Base-by-base conservation (phyloP, 2,113 vertebrate species). In the Prunella himalayana region DNA sequence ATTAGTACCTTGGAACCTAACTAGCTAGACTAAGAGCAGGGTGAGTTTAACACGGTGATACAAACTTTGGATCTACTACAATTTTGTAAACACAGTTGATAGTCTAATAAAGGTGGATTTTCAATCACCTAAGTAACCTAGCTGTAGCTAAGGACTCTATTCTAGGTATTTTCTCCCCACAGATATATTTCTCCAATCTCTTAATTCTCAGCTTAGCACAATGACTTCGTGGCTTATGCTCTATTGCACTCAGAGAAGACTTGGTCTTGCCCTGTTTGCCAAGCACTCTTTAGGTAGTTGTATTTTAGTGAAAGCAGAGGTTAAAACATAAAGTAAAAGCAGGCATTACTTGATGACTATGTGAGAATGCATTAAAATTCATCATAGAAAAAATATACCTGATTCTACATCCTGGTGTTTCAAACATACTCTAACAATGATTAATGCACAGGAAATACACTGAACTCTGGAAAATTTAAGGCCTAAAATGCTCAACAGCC, bases 1-100 rank as follows among this genome's bases (percentile, higher is more conserved):
- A 94, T 97, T 97, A 95, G 86, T 95, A 96, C 79, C 81, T 91
- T 95, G 94, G 95, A 92, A 94, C 91, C 95, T 97, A 95, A 91
- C 90, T 66, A 96, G 87, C 76, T 92, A 96, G 89, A 96, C 95
- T 96, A 97, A 97, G 86, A 80, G 86, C 96, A 96, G 66, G 75
- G 82, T 94, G 94, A 95, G 82, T 76, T 95, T 90, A 88, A 78
- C 60, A 44, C 4, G 65, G 86, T 82, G 90, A 86, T 77, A 96
- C 89, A 87, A 94, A 97, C 95, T 94, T 95, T 96, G 92, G 92
- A 96, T 89, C 92, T 90, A 94, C 94, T 92, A 97, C 92, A 53
- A 73, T 86, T 95, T 96, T 91, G 95, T 97, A 97, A 97, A 98
- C 88, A 92, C 72, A 78, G 79, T 24, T 72, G 72, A 82, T 64